Evolutionary conservation across 1,140 invertebrate species (phyloP), one percentile per base, ranked within the genome.

Genomic region (Drosophila novamexicana): DNA sequence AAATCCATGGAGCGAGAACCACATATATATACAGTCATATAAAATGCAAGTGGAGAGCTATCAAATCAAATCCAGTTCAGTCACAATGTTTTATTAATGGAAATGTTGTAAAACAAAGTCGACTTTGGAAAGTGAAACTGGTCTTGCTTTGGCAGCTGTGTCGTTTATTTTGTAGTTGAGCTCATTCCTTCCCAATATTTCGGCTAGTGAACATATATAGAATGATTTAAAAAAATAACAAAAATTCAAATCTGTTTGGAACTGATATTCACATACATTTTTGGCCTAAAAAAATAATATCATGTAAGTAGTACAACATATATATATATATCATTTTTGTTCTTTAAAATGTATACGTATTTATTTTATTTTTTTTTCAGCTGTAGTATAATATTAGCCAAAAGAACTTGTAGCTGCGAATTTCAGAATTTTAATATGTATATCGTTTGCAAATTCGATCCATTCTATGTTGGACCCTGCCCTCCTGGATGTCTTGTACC

Each of bases 381-480:
- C 32, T 53, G 7, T 8, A 14, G 14, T 53, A 0, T 1, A 36
- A 3, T 14, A 2, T 16, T 16, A n/a, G 39, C 12, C 39, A 40
- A 5, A 40, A 6, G 12, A 14, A 9, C n/a, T n/a, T 18, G 1
- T 7, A 0, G 14, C 6, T 18, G 34, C 7, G 3, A 3, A n/a
- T 16, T 1, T 16, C 29, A 4, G 6, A 45, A 45, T 36, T 37
- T 2, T 1, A 54, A 45, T 14, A 75, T 75, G 65, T 69, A 54
- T 40, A 75, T 75, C 2, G 72, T 75, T 45, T 63, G 57, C 58
- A 75, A 75, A 63, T 75, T 75, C 14, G 37, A 75, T 75, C 66
- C 72, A 0, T 75, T 69, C 29, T 75, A 75, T 40, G 40, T 73
- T 18, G 72, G 72, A 44, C 72, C 72, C 6, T 75, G 72, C 32